Evolutionary conservation across 2,888 invertebrate species (phyloP).

Genomic region (Busseola fusca): DNA sequence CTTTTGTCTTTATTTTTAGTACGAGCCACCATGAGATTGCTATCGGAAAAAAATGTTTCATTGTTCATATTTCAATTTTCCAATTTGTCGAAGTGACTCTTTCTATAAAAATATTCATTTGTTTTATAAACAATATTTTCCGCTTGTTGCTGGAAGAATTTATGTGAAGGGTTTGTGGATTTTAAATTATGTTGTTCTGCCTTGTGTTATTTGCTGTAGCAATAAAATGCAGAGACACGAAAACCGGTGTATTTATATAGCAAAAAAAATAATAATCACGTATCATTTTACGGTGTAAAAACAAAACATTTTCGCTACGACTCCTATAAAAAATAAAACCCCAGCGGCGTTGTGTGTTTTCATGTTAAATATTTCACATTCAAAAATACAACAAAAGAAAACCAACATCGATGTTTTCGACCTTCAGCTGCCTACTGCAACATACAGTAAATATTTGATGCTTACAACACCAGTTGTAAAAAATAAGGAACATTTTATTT

Average conservation of each 20-base stretch:
- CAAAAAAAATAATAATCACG: constrained; percentile 17
- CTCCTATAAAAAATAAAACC: constrained; percentile 33
- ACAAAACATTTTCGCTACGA: constrained; percentile 17
- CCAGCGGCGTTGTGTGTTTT: constrained; percentile 25
- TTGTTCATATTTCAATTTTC: constrained; percentile 39
- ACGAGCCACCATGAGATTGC: constrained; percentile 21
- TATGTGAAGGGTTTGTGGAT: constrained; percentile 12
- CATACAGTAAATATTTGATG: constrained; percentile 56
- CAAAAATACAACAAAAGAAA: constrained; percentile 48
- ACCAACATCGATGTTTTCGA: constrained; percentile 45
- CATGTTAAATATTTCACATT: constrained; percentile 41
- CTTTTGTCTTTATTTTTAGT: constrained; percentile 27
- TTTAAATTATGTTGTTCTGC: constrained; percentile 14
- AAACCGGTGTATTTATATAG: constrained; percentile 13
- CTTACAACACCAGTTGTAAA: constrained; percentile 55
- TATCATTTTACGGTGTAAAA: constrained; percentile 25
- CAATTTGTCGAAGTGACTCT: constrained; percentile 41
- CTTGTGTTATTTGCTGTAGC: neutral
- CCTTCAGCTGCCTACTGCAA: constrained; percentile 53
- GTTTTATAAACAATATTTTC: constrained; percentile 22
- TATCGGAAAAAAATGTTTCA: constrained; percentile 13
- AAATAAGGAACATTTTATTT: constrained; percentile 66
- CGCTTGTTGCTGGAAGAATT: constrained; percentile 12
- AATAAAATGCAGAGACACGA: constrained; percentile 24
- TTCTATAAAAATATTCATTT: constrained; percentile 36